Percentiles rank a stretch among this genome's conserved stretches.
These are phyloP conservation scores for Chaenocephalus aceratus DNA, from an alignment of 2,113 vertebrate genomes.

Conservation along the genomic window DNA sequence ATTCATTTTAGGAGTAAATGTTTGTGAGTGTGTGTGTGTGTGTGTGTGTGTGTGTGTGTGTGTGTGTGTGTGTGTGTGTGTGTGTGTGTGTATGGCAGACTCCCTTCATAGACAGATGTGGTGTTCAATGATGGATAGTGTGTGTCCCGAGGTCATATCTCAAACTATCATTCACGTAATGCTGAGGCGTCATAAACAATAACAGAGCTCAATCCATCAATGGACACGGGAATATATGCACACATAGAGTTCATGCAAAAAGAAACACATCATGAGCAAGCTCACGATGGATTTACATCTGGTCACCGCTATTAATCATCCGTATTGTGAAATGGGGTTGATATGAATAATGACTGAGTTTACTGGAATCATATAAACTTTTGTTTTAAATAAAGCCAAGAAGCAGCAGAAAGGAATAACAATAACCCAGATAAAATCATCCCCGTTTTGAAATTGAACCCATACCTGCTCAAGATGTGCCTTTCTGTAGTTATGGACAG, in stretches of 20 bases:
- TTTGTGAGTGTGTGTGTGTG: not conserved
- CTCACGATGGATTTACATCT: not conserved
- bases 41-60: too few relatives aligned
- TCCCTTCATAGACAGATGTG: conserved; percentile 9
- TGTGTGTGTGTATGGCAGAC: not conserved
- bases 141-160: conserved; percentile 45
- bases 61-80: not conserved
- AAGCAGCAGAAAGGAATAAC: not conserved
- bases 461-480: not conserved
- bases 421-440: not conserved
- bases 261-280: not conserved
- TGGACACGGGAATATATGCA: not conserved
- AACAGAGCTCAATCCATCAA: conserved; percentile 39
- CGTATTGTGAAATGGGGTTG: not conserved
- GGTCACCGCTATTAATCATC: conserved; percentile 17
- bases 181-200: conserved; percentile 20
- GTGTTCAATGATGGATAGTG: conserved; percentile 46
- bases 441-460: not conserved
- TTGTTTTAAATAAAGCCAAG: not conserved
- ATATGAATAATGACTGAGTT: not conserved
- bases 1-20: not conserved
- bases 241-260: not conserved
- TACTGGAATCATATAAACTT: not conserved
- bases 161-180: conserved; percentile 37
- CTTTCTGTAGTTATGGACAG: too few relatives aligned